A percentile compares a stretch with the other conserved stretches of the same genome.
These are phyloP conservation scores for Microplitis demolitor DNA, from an alignment of 1,140 invertebrate genomes.

Conservation along the genomic window DNA sequence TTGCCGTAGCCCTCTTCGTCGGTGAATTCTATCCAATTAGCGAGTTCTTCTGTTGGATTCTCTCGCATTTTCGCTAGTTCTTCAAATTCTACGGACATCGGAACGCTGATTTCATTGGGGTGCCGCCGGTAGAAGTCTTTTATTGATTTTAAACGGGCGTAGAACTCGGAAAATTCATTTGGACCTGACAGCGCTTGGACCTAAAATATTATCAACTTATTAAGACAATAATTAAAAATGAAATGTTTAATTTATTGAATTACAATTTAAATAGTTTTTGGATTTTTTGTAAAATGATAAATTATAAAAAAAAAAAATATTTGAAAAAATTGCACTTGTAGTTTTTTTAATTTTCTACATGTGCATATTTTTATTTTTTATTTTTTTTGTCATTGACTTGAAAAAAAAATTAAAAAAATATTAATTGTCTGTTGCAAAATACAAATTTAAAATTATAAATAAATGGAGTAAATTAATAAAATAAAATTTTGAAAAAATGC, in stretches of 20 bases:
- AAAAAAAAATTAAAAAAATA: too few species aligned
- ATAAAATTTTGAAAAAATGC: too few species aligned
- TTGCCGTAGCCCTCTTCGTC: constrained; percentile 99
- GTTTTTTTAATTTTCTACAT: too few species aligned
- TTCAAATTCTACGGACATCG: constrained; percentile 97
- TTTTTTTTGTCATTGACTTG: too few species aligned
- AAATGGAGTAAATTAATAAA: too few species aligned
- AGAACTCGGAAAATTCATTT: constrained; percentile 98
- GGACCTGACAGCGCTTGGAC: constrained; percentile 88
- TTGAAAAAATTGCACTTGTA: not conserved
- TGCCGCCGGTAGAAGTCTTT: constrained; percentile 96
- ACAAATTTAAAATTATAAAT: too few species aligned
- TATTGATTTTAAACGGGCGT: constrained; percentile 88
- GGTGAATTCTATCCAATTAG: constrained; percentile 93
- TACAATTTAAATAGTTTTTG: too few species aligned
- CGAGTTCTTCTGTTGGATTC: constrained; percentile 79
- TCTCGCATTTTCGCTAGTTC: constrained; percentile 89
- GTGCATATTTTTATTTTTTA: too few species aligned
- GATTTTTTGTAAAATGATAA: too few species aligned
- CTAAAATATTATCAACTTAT: constrained; percentile 30
- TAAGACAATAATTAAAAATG: constrained; percentile 4
- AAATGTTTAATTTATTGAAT: too few species aligned
- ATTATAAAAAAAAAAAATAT: too few species aligned
- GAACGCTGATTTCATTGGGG: constrained; percentile 94
- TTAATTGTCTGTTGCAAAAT: too few species aligned